Evolutionary conservation across 2,888 invertebrate genomes (phyloP).

Genomic region (Drosophila melanocephala): DNA sequence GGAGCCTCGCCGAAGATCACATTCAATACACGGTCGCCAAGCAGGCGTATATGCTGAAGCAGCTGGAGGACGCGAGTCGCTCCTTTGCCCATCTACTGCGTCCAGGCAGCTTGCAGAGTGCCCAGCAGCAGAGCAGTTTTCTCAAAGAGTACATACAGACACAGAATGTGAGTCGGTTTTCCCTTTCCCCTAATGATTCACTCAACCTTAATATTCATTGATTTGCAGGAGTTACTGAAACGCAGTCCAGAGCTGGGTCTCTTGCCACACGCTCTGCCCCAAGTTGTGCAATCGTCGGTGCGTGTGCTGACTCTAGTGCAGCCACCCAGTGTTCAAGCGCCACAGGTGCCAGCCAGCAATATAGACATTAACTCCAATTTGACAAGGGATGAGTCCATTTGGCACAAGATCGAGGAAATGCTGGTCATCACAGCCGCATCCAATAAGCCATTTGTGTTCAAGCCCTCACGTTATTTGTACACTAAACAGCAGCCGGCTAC

Average conservation of each 20-base stretch:
- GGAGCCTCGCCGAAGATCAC: conserved; percentile 97
- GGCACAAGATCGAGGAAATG: conserved; percentile 92
- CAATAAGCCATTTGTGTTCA: conserved; percentile 90
- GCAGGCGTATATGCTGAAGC: conserved; percentile 93
- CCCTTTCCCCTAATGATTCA: neutral
- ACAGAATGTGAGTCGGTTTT: conserved; percentile 89
- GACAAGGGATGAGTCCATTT: conserved; percentile 86
- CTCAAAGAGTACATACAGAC: conserved; percentile 94
- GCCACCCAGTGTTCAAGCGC: conserved; percentile 74
- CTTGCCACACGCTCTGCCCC: conserved; percentile 91
- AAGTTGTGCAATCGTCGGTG: conserved; percentile 89
- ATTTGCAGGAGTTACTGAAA: conserved; percentile 81
- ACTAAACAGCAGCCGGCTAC: conserved; percentile 89
- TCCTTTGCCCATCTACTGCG: conserved; percentile 92
- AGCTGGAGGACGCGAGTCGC: conserved; percentile 89
- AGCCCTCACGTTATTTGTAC: conserved; percentile 91
- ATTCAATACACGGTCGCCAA: conserved; percentile 97
- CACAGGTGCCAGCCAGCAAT: conserved; percentile 83
- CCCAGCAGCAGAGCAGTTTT: conserved; percentile 92
- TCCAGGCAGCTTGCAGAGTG: conserved; percentile 90
- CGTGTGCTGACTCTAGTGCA: conserved; percentile 87
- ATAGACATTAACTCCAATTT: conserved; percentile 83
- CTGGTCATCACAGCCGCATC: conserved; percentile 90
- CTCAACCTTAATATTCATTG: neutral
- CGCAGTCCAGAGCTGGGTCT: conserved; percentile 85